phyloP scores from a whole-genome alignment of 2,888 invertebrate genomes.

The Neria commutata region DNA sequence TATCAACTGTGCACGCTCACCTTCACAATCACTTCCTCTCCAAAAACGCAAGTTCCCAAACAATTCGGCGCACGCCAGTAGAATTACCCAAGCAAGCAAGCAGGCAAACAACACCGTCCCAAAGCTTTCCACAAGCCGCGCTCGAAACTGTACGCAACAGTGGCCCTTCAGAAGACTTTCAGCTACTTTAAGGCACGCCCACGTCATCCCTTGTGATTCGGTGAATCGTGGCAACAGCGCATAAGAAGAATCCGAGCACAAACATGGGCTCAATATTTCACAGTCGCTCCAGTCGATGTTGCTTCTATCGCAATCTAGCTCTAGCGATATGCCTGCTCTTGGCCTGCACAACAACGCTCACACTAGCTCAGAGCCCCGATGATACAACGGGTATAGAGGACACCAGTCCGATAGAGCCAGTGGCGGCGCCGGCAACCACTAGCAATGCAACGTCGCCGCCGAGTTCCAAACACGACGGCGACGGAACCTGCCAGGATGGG shows the following conservation, averaged over 20 bases:
- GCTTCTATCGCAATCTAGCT: conserved; percentile 5
- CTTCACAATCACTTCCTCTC: not conserved
- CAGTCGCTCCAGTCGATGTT: not conserved
- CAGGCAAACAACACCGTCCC: not conserved
- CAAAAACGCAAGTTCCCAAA: not conserved
- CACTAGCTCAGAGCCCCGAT: conserved; percentile 35
- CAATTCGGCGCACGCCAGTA: too few relatives aligned
- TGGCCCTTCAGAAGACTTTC: not conserved
- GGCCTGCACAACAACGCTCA: conserved; percentile 48
- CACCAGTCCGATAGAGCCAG: conserved; percentile 24
- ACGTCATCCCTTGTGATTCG: not conserved
- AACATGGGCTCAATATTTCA: conserved; percentile 7
- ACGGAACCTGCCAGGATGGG: conserved; percentile 76
- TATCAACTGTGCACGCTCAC: not conserved
- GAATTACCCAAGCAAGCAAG: not conserved
- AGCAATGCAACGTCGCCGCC: not conserved
- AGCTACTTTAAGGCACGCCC: not conserved
- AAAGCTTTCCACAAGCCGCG: not conserved
- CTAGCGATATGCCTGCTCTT: conserved; percentile 42
- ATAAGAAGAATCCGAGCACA: not conserved
- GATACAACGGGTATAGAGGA: not conserved
- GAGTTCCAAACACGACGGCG: conserved; percentile 32
- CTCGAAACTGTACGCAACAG: not conserved
- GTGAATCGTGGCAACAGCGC: not conserved
- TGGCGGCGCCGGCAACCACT: conserved; percentile 25